Evolutionary conservation across 1,140 invertebrate species (phyloP), one percentile per base, ranked within the genome.

Genomic region (Drosophila lacteicornis): DNA sequence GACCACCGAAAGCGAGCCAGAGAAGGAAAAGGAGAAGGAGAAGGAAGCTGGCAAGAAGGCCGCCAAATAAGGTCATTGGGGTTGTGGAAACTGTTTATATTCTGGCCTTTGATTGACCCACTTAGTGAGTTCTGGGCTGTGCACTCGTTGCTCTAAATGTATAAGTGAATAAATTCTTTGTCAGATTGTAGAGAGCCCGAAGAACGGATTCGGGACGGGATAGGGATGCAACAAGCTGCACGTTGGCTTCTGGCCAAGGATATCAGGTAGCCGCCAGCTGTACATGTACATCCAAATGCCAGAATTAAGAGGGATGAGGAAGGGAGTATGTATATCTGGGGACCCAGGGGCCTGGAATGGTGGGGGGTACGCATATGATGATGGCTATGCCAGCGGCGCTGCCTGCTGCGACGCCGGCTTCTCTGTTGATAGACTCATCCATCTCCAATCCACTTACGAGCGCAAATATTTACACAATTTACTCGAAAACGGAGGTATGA

Each of bases 401-500:
- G 73, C 65, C 33, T 47, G 57, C 56, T 65, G 63, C 75, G 67
- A 66, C 67, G 81, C 70, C 71, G 66, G 69, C 75, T 75, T 82
- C 79, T 80, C 73, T 84, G 84, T 88, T 92, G 91, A 92, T 92
- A 92, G 91, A 92, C 91, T 92, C 91, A 92, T 92, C 91, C 91
- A 92, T 92, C 91, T 92, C 84, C 91, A 92, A 92, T 92, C 91
- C 91, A 92, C 91, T 92, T 92, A 92, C 87, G 83, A 92, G 84
- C 67, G 91, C 91, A 92, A 92, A 92, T 92, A 92, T 92, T 92
- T 92, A 91, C 91, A 92, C 91, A 92, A 92, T 92, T 92, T 92
- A 92, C 91, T 91, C 79, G 91, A 92, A 87, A 92, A 90, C 91
- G 87, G 91, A 92, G 91, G 91, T 92, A 92, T 92, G 91, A 92